phyloP scores from a whole-genome alignment of 2,888 invertebrate genomes.

The Ochlodes sylvanus region DNA sequence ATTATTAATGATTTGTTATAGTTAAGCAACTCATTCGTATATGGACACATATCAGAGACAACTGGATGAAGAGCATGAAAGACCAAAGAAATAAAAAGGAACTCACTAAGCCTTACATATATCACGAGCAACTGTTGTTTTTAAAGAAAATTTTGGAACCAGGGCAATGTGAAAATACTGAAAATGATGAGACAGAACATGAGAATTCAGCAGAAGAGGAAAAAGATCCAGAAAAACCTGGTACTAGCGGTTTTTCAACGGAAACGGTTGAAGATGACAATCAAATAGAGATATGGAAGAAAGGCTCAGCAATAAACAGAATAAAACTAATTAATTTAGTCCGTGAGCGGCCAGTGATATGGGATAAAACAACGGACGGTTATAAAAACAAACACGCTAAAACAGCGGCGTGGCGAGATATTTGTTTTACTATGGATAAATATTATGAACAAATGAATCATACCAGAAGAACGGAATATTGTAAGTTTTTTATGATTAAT shows the following conservation, averaged over 20 bases:
- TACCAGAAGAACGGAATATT: background rate
- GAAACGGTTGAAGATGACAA: background rate
- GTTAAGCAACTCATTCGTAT: background rate
- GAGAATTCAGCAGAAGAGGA: background rate
- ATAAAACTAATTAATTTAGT: background rate
- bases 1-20: background rate
- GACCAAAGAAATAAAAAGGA: background rate
- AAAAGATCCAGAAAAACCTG: background rate
- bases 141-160: background rate
- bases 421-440: background rate
- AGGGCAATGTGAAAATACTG: background rate
- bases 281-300: background rate
- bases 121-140: background rate
- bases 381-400: slow-evolving; percentile 1
- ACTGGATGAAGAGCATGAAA: background rate
- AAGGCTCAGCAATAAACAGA: background rate
- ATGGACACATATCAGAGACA: slow-evolving; percentile 4
- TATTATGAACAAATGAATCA: background rate
- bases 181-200: background rate
- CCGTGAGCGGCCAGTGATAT: background rate
- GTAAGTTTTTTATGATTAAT: background rate
- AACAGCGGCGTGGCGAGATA: background rate
- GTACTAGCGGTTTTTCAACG: background rate
- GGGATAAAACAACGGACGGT: background rate
- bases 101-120: background rate